Evolutionary conservation across 2,888 invertebrate species (phyloP).

Genomic region (Lypha dubia): DNA sequence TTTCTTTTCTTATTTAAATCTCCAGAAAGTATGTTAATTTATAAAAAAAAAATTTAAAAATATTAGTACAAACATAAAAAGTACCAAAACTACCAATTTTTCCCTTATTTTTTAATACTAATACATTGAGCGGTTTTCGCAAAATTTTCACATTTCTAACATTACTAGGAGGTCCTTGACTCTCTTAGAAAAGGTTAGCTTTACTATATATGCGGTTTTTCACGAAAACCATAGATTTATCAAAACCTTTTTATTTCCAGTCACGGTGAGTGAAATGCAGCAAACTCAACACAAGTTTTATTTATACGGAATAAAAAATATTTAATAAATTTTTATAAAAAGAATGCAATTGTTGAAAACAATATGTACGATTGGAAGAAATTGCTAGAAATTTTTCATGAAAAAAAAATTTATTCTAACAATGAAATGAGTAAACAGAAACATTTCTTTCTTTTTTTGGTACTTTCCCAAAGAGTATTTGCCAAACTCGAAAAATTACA

Average conservation of each 20-base stretch:
- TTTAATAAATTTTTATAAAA: conserved; percentile 22
- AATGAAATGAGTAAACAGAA: conserved; percentile 8
- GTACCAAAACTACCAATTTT: no score
- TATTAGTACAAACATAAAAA: no score
- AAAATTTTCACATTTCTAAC: no score
- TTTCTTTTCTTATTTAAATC: no score
- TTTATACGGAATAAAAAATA: conserved; percentile 56
- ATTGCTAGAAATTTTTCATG: conserved; percentile 34
- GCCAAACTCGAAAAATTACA: conserved; percentile 41
- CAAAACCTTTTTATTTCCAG: conserved; percentile 29
- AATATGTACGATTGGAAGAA: neutral
- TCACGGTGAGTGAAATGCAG: conserved; percentile 12
- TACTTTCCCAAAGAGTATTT: conserved; percentile 25
- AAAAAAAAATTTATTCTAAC: neutral
- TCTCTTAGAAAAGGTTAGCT: no score
- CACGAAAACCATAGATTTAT: conserved; percentile 16
- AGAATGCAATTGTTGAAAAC: conserved; percentile 21
- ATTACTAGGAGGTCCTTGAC: no score
- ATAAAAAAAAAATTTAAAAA: no score
- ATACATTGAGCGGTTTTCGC: no score
- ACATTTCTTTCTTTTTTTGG: neutral
- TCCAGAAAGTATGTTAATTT: no score
- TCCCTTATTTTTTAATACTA: no score
- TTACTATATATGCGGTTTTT: neutral
- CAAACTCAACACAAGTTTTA: conserved; percentile 71